phyloP scores from a whole-genome alignment of 2,888 invertebrate genomes.

The Drosophila pseudotakahashii region DNA sequence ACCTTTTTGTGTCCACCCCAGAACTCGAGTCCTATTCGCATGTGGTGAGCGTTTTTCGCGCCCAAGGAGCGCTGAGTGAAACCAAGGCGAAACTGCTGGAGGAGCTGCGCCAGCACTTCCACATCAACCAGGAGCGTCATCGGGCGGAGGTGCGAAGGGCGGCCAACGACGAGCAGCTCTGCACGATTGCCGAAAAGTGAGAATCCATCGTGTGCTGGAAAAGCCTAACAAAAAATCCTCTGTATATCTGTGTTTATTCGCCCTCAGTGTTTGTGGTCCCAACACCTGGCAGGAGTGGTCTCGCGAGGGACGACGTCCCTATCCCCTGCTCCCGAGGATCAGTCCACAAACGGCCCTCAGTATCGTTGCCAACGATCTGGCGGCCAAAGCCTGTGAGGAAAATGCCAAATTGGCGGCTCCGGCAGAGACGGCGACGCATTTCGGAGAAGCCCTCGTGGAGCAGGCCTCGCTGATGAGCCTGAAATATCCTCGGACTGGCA shows the following conservation, averaged over 20 bases:
- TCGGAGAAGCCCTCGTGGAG: slow-evolving; percentile 60
- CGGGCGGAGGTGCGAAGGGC: slow-evolving; percentile 96
- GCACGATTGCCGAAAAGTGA: slow-evolving; percentile 95
- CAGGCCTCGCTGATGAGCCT: slow-evolving; percentile 59
- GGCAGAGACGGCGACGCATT: slow-evolving; percentile 82
- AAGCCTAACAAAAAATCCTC: neutral
- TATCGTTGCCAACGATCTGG: slow-evolving; percentile 92
- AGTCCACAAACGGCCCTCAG: slow-evolving; percentile 94
- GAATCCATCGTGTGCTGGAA: slow-evolving; percentile 63
- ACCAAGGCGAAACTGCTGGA: slow-evolving; percentile 93
- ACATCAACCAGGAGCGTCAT: slow-evolving; percentile 95
- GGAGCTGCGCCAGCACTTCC: slow-evolving; percentile 92
- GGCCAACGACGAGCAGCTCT: slow-evolving; percentile 95
- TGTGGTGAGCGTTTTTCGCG: slow-evolving; percentile 95
- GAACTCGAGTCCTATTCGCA: slow-evolving; percentile 96
- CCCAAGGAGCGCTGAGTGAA: slow-evolving; percentile 94
- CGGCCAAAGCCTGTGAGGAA: slow-evolving; percentile 87
- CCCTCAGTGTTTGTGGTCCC: slow-evolving; percentile 87
- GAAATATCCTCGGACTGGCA: slow-evolving; percentile 42
- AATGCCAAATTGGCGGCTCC: slow-evolving; percentile 87
- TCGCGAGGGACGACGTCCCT: slow-evolving; percentile 92
- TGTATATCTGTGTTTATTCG: slow-evolving; percentile 28
- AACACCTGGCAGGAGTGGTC: slow-evolving; percentile 92
- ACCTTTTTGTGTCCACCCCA: slow-evolving; percentile 78
- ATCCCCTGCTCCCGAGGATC: slow-evolving; percentile 93